Evolutionary conservation across 2,113 vertebrate species (phyloP), one percentile per base, ranked within the genome.

Genomic region (Dipodomys stephensi): DNA sequence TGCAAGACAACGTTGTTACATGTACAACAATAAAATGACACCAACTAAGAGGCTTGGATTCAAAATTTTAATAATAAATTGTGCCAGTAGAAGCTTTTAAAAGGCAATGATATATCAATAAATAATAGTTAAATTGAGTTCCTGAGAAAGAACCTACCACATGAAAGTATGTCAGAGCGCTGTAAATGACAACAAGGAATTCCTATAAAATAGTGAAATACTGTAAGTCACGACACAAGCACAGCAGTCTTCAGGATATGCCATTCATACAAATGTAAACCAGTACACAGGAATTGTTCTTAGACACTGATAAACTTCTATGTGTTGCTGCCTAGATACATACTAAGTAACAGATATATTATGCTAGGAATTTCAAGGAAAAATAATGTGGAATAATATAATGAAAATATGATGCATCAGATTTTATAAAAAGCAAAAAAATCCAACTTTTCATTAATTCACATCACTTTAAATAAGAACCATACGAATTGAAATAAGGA

Each of bases 191-290:
- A 98, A 93, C 97, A 98, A 83, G 97, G 98, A 97, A 94, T 97
- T 96, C 97, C 97, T 97, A 97, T 97, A 97, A 97, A 98, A 98
- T 97, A 98, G 97, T 97, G 60, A 90, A 98, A 98, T 98, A 99
- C 99, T 99, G 99, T 98, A 98, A 98, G 98, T 99, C 98, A 99
- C 98, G 97, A 97, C 98, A 99, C 98, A 98, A 98, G 98, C 98
- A 98, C 99, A 98, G 98, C 98, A 98, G 98, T 98, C 97, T 98
- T 97, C 97, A 96, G 98, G 98, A 98, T 98, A 99, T 97, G 99
- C 98, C 98, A 98, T 98, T 99, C 98, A 99, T 98, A 99, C 98
- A 97, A 98, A 98, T 98, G 98, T 99, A 99, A 99, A 99, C 98
- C 99, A 98, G 98, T 97, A 99, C 98, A 98, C 97, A 97, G 96